phyloP scores from a whole-genome alignment of 2,888 invertebrate genomes.

The Amphiduros pacificus region DNA sequence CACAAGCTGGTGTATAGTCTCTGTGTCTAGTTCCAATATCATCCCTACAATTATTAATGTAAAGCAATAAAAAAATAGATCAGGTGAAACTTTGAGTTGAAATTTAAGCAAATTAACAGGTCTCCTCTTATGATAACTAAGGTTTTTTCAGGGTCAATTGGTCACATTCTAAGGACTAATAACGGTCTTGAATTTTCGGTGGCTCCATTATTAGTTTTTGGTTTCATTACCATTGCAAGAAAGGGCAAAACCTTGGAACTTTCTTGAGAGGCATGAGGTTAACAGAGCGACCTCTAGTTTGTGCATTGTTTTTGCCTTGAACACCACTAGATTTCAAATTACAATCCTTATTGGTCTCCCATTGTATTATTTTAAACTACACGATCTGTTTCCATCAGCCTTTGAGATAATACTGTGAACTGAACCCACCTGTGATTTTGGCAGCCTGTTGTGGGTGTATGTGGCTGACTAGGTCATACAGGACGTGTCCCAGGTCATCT shows the following conservation, averaged over 20 bases:
- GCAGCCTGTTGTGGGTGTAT: conserved; percentile 7
- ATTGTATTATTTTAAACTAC: too few species aligned
- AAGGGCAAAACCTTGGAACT: too few species aligned
- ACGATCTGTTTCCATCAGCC: too few species aligned
- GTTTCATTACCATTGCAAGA: too few species aligned
- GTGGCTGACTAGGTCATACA: conserved; percentile 3
- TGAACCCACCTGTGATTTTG: conserved; percentile 8
- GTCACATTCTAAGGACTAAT: too few species aligned
- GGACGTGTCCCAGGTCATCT: conserved; percentile 10
- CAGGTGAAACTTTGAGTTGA: not conserved
- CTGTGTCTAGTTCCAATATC: not conserved
- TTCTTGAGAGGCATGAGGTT: too few species aligned
- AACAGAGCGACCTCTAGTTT: too few species aligned
- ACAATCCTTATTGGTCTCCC: conserved; percentile 1
- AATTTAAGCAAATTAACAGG: not conserved
- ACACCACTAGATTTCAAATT: not conserved
- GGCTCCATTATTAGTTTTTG: too few species aligned
- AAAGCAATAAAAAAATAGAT: not conserved
- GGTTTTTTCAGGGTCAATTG: not conserved
- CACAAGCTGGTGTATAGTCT: not conserved
- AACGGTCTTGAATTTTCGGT: too few species aligned
- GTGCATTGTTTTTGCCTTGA: too few species aligned
- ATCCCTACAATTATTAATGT: not conserved
- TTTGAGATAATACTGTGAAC: not conserved
- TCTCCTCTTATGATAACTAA: not conserved